Conservation (phyloP, 2,113 vertebrate genomes). For the Pseudorasbora parva region DNA sequence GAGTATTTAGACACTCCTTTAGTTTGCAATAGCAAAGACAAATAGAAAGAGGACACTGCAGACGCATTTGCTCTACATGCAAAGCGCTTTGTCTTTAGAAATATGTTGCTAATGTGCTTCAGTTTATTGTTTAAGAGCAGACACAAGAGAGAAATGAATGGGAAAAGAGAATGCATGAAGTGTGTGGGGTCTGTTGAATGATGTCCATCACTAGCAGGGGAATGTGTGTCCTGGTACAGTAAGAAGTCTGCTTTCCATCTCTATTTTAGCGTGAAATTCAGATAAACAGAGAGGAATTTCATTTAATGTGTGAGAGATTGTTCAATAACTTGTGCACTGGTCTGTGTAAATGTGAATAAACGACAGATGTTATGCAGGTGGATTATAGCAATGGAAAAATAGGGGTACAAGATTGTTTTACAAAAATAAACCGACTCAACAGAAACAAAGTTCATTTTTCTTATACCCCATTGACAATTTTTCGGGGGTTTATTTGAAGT, state of each 20-base stretch:
- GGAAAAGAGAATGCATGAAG: neutral
- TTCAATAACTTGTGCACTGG: neutral
- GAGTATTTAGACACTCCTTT: constrained; percentile 1
- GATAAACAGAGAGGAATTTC: neutral
- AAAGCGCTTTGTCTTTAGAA: neutral
- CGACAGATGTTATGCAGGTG: neutral
- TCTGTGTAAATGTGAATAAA: constrained; percentile 6
- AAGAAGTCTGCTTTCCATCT: neutral
- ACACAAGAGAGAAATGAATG: neutral
- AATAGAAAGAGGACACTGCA: neutral
- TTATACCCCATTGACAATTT: neutral
- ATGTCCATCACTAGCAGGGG: neutral
- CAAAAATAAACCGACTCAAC: neutral
- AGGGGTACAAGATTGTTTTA: neutral
- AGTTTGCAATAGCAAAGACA: neutral
- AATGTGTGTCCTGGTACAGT: neutral
- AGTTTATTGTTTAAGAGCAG: neutral
- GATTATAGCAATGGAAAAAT: neutral
- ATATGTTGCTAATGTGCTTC: neutral
- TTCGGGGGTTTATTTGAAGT: neutral
- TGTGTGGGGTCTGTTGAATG: constrained; percentile 12
- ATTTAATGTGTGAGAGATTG: neutral
- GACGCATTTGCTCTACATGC: neutral
- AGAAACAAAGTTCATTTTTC: neutral
- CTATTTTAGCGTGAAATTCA: neutral